Conservation (phyloP, 1,140 invertebrate genomes). For the Zaprionus ghesquierei region DNA sequence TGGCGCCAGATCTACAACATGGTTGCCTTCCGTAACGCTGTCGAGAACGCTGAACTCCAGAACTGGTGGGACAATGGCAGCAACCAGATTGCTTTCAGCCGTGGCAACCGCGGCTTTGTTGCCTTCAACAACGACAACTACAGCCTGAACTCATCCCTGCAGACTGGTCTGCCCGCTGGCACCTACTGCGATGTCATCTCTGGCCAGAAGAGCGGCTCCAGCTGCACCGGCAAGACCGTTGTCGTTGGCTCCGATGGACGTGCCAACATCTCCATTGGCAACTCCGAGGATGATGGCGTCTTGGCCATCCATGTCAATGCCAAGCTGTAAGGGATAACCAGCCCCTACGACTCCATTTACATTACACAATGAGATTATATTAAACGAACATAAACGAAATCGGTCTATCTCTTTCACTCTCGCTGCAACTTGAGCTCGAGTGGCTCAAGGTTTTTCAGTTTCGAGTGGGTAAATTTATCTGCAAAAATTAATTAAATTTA, state of each 20-base stretch:
- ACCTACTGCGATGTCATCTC: constrained; percentile 94
- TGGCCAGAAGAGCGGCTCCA: constrained; percentile 85
- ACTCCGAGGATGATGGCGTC: constrained; percentile 86
- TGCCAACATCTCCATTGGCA: constrained; percentile 86
- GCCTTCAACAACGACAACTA: constrained; percentile 87
- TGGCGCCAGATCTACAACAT: constrained; percentile 94
- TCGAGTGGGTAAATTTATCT: constrained; percentile 7
- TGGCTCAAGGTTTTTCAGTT: neutral
- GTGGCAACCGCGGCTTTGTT: constrained; percentile 88
- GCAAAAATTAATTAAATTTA: constrained; percentile 40
- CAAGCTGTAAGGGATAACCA: constrained; percentile 53
- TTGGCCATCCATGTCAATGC: constrained; percentile 89
- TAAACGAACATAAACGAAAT: constrained; percentile 35
- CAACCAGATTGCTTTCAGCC: constrained; percentile 91
- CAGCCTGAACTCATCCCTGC: constrained; percentile 84
- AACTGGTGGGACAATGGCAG: constrained; percentile 91
- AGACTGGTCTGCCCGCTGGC: constrained; percentile 90
- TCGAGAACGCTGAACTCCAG: constrained; percentile 83
- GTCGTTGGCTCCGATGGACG: constrained; percentile 86
- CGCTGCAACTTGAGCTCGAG: neutral
- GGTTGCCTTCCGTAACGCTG: constrained; percentile 90
- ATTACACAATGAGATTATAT: constrained; percentile 34
- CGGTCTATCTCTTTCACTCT: neutral
- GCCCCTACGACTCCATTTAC: neutral
- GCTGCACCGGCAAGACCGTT: constrained; percentile 89